Base-by-base conservation (phyloP, 2,113 vertebrate genomes). In the Psammodynastes pulverulentus region DNA sequence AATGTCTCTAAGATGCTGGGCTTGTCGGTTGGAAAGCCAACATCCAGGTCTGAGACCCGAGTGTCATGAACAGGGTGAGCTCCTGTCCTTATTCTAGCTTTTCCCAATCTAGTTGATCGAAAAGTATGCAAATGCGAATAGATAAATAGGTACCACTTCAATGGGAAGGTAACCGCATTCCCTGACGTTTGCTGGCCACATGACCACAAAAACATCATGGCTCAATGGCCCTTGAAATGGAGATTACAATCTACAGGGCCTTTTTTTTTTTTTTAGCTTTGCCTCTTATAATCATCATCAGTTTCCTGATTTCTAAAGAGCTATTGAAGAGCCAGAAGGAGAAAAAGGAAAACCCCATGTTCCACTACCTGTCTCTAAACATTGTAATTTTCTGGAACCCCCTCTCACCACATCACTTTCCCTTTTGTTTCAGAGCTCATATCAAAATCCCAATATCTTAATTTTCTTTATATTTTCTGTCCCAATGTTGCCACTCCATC, bases 311-410 rank as follows among this genome's bases (percentile, higher is more conserved):
- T 56, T 56, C 5, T 86, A 86, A 91, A 45, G 51, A 86, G 52
- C 34, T 86, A 86, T 48, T 58, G 85, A 56, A 91, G 10, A 29
- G 52, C n/a, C 85, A 90, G 48, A 3, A 54, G 49, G 86, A 92
- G 93, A 56, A 58, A 39, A 24, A 89, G 23, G 3, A 84, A 88
- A 91, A 94, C 21, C 1, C 19, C 84, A 34, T 13, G 29, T 49
- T 62, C 87, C 29, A 54, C 1, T 54, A 93, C 23, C 90, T 92
- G 39, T 4, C 1, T 96, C 51, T 94, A 58, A 94, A 67, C 89
- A 54, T 12, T 49, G 17, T 46, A 45, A 45, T 84, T 62, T 84
- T 45, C 84, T 72, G 56, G 34, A 29, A 8, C 15, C 34, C 15
- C 15, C 67, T 79, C n/a, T 15, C n/a, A 34, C n/a, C 13, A 51